Percentiles rank a stretch among this genome's conserved stretches.
These are phyloP conservation scores for Pachymerium ferrugineum DNA, from an alignment of 2,888 invertebrate species.

Conservation along the genomic window DNA sequence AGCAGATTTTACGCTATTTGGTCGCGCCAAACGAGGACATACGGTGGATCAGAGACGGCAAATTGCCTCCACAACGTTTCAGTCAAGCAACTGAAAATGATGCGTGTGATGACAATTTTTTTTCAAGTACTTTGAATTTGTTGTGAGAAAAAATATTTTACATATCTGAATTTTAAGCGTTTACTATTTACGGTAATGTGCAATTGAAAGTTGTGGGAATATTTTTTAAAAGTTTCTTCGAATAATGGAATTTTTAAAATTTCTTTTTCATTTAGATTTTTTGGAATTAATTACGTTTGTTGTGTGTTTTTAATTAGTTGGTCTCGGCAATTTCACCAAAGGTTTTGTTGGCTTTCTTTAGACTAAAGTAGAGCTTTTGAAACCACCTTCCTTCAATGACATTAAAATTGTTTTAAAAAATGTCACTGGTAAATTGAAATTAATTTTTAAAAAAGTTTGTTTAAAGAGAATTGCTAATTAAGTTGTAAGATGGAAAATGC, in stretches of 20 bases:
- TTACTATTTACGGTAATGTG: too few species aligned
- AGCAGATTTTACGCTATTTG: not conserved
- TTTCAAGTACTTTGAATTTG: not conserved
- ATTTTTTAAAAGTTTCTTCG: not conserved
- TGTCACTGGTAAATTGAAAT: not conserved
- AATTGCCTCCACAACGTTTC: constrained; percentile 4
- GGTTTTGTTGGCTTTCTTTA: not conserved
- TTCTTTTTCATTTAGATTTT: not conserved
- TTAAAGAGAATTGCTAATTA: not conserved
- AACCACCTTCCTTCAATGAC: not conserved
- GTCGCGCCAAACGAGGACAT: not conserved
- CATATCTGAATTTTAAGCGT: too few species aligned
- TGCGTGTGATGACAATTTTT: not conserved
- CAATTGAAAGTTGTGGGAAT: not conserved
- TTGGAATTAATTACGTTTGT: not conserved
- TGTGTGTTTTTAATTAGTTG: not conserved
- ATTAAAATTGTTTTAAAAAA: not conserved
- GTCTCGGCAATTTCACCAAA: not conserved
- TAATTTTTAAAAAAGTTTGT: not conserved
- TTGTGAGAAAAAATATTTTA: not conserved
- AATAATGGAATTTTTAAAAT: not conserved
- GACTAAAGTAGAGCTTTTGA: not conserved
- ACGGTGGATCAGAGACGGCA: constrained; percentile 4
- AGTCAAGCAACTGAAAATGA: not conserved
- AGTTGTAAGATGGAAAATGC: not conserved